These are phyloP conservation scores for Thaleichthys pacificus DNA, from an alignment of 2,797 vertebrate genomes.

Conservation along the genomic window DNA sequence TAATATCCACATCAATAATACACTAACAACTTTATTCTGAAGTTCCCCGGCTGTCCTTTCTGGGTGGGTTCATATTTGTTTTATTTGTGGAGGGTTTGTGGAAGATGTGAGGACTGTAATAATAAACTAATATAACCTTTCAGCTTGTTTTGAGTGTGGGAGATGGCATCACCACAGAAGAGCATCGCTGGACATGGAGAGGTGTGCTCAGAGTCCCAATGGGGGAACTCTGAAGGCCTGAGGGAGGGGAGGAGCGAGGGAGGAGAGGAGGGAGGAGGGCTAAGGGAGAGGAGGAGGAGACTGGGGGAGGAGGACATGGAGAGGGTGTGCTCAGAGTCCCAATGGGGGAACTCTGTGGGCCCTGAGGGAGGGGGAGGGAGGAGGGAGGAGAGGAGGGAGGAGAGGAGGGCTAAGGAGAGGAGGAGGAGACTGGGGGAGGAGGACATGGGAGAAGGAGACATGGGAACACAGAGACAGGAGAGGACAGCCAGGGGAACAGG, in stretches of 20 bases:
- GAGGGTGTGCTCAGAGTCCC: too few relatives aligned
- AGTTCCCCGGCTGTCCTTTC: constrained; percentile 52
- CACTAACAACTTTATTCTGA: constrained; percentile 48
- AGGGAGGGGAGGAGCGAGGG: too few relatives aligned
- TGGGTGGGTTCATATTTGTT: constrained; percentile 21
- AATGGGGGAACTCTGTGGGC: too few relatives aligned
- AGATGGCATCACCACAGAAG: constrained; percentile 56
- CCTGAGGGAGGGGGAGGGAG: too few relatives aligned
- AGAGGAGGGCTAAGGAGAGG: too few relatives aligned
- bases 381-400: too few relatives aligned
- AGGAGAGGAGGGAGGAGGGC: neutral
- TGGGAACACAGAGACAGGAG: neutral
- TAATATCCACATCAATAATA: constrained; percentile 47
- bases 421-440: too few relatives aligned
- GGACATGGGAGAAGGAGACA: constrained; percentile 2
- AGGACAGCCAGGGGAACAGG: too few relatives aligned
- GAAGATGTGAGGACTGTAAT: constrained; percentile 63
- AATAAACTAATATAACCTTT: constrained; percentile 69
- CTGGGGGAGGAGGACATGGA: too few relatives aligned
- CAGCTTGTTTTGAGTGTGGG: constrained; percentile 45
- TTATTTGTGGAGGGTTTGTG: neutral
- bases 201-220: constrained; percentile 54
- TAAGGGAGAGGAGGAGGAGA: neutral
- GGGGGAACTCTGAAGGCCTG: too few relatives aligned
- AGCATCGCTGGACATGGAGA: constrained; percentile 46